These are phyloP conservation scores for Zhengitettix transpicula DNA, from an alignment of 2,888 invertebrate genomes.

Conservation along the genomic window DNA sequence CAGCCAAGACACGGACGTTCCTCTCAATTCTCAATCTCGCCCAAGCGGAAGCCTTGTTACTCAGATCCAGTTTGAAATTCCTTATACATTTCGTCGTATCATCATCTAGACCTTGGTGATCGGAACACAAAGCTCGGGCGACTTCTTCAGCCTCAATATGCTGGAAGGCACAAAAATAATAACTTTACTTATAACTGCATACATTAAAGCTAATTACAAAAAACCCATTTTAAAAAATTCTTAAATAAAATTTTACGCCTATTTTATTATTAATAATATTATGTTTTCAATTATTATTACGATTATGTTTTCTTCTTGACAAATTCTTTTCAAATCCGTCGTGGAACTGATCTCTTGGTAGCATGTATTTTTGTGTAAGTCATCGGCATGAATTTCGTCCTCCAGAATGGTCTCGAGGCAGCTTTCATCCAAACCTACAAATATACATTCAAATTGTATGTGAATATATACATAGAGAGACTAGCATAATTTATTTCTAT, in stretches of 20 bases:
- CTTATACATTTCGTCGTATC: constrained; percentile 26
- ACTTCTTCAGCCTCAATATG: no score
- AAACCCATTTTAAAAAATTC: no score
- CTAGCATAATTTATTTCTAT: no score
- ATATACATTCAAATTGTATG: background rate
- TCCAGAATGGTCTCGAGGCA: constrained; percentile 27
- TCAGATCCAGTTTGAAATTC: constrained; percentile 40
- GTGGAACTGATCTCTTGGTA: constrained; percentile 35
- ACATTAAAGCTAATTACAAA: no score
- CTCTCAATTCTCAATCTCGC: constrained; percentile 45
- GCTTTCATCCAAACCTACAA: constrained; percentile 23
- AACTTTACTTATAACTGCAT: no score
- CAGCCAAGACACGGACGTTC: constrained; percentile 39
- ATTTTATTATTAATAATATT: background rate
- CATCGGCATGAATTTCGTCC: constrained; percentile 31
- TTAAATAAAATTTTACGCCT: no score
- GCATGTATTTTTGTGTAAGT: constrained; percentile 32
- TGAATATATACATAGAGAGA: no score
- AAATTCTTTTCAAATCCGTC: constrained; percentile 21
- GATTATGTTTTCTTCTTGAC: constrained; percentile 18
- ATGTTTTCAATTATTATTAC: constrained; percentile 10
- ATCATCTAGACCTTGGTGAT: constrained; percentile 38
- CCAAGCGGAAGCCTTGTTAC: constrained; percentile 49
- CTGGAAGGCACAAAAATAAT: no score
- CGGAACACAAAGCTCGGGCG: constrained; percentile 15